Evolutionary conservation across 2,797 vertebrate species (phyloP), one percentile per base, ranked within the genome.

Genomic region (Notoglanidium macrostoma): DNA sequence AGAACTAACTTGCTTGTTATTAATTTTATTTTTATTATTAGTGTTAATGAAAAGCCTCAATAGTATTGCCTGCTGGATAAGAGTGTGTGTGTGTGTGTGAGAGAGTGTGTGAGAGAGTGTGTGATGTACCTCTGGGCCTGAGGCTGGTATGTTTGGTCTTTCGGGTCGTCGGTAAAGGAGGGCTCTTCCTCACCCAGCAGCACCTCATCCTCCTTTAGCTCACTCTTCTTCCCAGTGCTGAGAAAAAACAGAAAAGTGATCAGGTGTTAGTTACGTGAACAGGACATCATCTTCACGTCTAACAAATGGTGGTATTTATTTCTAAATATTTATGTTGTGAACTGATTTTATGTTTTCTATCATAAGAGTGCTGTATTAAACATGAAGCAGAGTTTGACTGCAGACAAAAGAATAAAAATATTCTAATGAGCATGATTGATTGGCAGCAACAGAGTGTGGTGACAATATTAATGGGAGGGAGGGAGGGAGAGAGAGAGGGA

Each of bases 161-260:
- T 89, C 0, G 89, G 89, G 84, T 95, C 93, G 14, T 94, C 93
- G 65, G 89, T 89, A 91, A 94, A 93, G 2, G 87, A n/a, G 90
- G 87, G 79, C 12, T 92, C 94, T 86, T 94, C 93, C 40, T 94
- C 92, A 73, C 91, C 91, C 78, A 89, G 78, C 29, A 90, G 86
- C 15, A 88, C 82, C 59, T 93, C 92, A 84, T 87, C 86, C 70
- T 88, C 78, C 21, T 88, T 70, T 44, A 91, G 89, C 40, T 93
- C 93, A 82, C 92, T 92, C 87, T 93, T 94, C 87, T 94, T 94
- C 89, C 94, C 90, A 87, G 94, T 95, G 90, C 91, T 87, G 46
- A 84, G 40, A 83, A 40, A 86, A 57, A 87, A 78, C 55, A 90
- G 57, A 78, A 40, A 73, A 85, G 80, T 83, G 19, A 61, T 78